Evolutionary conservation across 2,113 vertebrate species (phyloP).

Genomic region (Cettia cetti): DNA sequence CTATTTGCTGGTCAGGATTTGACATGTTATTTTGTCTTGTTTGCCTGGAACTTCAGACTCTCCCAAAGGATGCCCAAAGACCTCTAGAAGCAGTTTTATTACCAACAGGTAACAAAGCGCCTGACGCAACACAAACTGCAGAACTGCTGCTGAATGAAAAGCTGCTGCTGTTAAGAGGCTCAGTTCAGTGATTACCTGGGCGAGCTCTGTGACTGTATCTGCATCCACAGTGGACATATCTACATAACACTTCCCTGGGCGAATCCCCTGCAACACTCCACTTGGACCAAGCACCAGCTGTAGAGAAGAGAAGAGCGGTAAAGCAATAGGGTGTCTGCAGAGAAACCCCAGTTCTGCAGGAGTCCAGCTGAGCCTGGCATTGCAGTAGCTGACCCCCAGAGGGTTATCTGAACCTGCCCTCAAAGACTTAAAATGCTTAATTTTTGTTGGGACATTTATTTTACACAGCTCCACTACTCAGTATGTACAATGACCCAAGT

Average conservation of each 20-base stretch:
- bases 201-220: constrained; percentile 92
- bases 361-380: neutral
- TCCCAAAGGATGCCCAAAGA: neutral
- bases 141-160: neutral
- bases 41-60: neutral
- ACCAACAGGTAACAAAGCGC: neutral
- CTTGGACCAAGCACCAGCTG: constrained; percentile 97
- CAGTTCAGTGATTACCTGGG: constrained; percentile 80
- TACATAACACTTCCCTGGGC: constrained; percentile 95
- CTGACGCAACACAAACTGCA: neutral
- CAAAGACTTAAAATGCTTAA: neutral
- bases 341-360: neutral
- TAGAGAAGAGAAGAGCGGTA: constrained; percentile 65
- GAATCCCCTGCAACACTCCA: constrained; percentile 95
- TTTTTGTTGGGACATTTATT: neutral
- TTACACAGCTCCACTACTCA: neutral
- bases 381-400: neutral
- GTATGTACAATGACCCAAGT: neutral
- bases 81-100: neutral
- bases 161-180: neutral
- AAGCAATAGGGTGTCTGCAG: constrained; percentile 77
- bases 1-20: neutral
- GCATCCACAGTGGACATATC: constrained; percentile 98
- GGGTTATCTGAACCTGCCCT: neutral
- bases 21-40: neutral